Evolutionary conservation across 2,113 vertebrate genomes (phyloP), one percentile per base, ranked within the genome.

Genomic region (Fulmarus glacialis): DNA sequence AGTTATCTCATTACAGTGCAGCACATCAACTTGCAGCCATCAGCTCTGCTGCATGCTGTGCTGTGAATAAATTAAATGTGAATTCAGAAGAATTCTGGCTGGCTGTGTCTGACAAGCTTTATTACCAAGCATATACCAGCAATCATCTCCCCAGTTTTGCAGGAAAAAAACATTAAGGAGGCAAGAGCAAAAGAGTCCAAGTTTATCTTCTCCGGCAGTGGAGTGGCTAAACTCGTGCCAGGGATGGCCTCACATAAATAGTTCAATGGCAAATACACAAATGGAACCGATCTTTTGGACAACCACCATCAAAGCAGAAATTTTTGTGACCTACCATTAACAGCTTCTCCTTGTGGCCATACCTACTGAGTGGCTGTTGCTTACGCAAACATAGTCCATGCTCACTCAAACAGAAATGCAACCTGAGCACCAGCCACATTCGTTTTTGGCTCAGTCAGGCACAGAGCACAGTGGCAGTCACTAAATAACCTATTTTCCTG

Each of bases 1-100:
- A 93, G 94, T 98, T 98, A 97, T 97, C 94, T 97, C 96, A 98
- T 97, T 98, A 97, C 96, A 96, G 90, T 93, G 97, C 96, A 98
- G 91, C 72, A 97, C 95, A 97, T 97, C 97, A 98, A 97, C 95
- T 98, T 97, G 89, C 95, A 85, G 87, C 89, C 95, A 96, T 98
- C 96, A 95, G 95, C 88, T 93, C 64, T 92, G 87, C 82, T 90
- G 53, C 95, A 53, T 55, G 78, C 96, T 94, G 97, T 74, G 95
- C 91, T 96, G 66, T 94, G 97, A 97, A 98, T 97, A 98, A 97
- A 98, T 98, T 98, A 98, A 97, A 97, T 38, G 81, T 15, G 71
- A 94, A 97, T 93, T 97, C 94, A 96, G 94, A 98, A 95, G 88
- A 93, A 73, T 88, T 96, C 93, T 96, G 82, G 77, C 93, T 95